Evolutionary conservation across 2,113 vertebrate species (phyloP).

Genomic region (Syrrhaptes paradoxus): DNA sequence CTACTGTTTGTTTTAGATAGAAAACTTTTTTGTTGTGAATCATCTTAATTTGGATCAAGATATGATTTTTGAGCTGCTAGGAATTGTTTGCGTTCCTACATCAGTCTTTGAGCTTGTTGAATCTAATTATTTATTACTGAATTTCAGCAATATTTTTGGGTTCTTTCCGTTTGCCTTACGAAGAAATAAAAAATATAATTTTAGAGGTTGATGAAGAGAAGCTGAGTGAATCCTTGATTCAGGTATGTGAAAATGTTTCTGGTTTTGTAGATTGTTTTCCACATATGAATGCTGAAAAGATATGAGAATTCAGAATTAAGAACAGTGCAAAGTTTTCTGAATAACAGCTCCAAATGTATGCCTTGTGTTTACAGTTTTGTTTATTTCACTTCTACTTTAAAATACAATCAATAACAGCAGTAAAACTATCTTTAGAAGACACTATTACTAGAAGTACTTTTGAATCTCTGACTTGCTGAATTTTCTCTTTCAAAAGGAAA

Average conservation of each 20-base stretch:
- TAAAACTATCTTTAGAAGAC: neutral
- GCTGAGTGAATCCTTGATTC: slow-evolving; percentile 94
- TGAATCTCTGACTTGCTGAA: neutral
- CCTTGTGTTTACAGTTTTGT: neutral
- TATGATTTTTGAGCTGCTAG: neutral
- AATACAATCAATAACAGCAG: fast-evolving
- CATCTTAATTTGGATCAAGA: neutral
- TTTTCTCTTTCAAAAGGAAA: neutral
- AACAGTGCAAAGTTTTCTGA: neutral
- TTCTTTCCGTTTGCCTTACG: slow-evolving; percentile 95
- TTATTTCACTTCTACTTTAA: neutral
- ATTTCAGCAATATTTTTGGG: slow-evolving; percentile 96
- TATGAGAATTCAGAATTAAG: neutral
- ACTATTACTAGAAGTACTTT: neutral
- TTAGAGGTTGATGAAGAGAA: slow-evolving; percentile 92
- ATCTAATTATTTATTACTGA: slow-evolving; percentile 50
- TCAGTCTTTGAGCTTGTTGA: neutral
- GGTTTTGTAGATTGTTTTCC: neutral
- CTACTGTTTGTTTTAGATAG: neutral
- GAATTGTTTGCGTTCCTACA: neutral
- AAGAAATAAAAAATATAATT: slow-evolving; percentile 94
- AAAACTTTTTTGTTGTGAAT: neutral
- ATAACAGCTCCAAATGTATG: neutral
- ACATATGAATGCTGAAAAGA: fast-evolving
- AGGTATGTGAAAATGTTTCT: slow-evolving; percentile 78